Conservation (phyloP, 2,797 vertebrate species). For the Passerculus sandwichensis region DNA sequence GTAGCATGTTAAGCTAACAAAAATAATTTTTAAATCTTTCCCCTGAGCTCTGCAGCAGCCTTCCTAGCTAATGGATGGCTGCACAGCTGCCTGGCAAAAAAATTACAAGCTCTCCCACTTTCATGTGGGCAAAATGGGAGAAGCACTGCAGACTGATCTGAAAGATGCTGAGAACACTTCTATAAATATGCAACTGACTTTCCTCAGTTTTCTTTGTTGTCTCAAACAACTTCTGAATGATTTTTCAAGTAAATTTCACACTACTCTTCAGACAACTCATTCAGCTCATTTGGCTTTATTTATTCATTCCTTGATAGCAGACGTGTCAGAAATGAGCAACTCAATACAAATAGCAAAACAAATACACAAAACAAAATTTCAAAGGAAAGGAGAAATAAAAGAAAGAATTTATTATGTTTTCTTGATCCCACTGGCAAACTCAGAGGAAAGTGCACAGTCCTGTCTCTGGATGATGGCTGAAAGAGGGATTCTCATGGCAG, state of each 20-base stretch:
- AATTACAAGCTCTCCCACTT: not conserved
- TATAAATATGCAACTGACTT: not conserved
- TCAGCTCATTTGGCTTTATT: slow-evolving; percentile 34
- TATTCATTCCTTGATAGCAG: not conserved
- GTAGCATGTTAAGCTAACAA: not conserved
- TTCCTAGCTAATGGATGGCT: not conserved
- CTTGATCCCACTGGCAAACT: not conserved
- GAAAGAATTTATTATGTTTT: not conserved
- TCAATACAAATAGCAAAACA: not conserved
- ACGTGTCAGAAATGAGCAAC: not conserved
- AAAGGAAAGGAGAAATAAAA: not conserved
- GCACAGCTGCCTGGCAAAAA: not conserved
- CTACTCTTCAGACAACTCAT: slow-evolving; percentile 28
- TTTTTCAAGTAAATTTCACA: slow-evolving; percentile 38
- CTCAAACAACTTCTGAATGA: slow-evolving; percentile 27
- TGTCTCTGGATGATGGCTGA: not conserved
- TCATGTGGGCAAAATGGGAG: not conserved
- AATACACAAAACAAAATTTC: not conserved
- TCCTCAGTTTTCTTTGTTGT: not conserved
- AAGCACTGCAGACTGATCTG: accelerated
- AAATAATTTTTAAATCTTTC: slow-evolving; percentile 5
- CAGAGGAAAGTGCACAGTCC: not conserved
- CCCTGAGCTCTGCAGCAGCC: not conserved
- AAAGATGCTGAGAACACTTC: not conserved
- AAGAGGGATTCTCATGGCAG: not conserved